Evolutionary conservation across 2,888 invertebrate genomes (phyloP), one percentile per base, ranked within the genome.

Genomic region (Dorcus hopei): DNA sequence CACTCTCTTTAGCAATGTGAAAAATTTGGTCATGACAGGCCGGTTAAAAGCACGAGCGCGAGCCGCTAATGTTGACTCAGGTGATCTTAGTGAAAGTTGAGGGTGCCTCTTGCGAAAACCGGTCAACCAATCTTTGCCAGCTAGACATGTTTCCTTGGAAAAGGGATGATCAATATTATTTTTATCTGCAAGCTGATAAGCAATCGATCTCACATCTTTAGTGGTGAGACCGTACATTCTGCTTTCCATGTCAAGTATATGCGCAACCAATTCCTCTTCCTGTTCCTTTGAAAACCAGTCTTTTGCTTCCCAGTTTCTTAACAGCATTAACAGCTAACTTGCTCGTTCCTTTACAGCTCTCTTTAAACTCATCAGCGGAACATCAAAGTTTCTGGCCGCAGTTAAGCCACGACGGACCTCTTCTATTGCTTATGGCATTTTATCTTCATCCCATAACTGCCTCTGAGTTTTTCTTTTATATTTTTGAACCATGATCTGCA

Each of bases 391-490:
- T 45, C 23, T 45, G 42, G 48, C 48, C 9, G 26, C 48, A 14
- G 48, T 48, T 33, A 48, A 26, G 38, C 49, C 49, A 38, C n/a
- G 11, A n/a, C 16, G 8, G 14, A 49, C 49, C 11, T 33, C 49
- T 11, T 49, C 49, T 49, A 49, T 49, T 23, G 49, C 49, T 49
- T 49, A 11, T 26, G 16, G 49, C 49, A 49, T 49, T 33, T 49
- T 49, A 3, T 49, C 49, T 26, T n/a, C n/a, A n/a, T 49, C 49
- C 49, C 49, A 49, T 9, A 38, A 49, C 9, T 49, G 49, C 26
- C 49, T 23, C 14, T 49, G n/a, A 11, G 38, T 16, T 16, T 49
- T 54, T 42, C 23, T 9, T 14, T 49, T 39, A 9, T 50, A 11
- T 9, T 43, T 49, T 7, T 26, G 19, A 16, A 54, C 39, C 23